Evolutionary conservation across 1,140 invertebrate species (phyloP).

Genomic region (Heliothis virescens): DNA sequence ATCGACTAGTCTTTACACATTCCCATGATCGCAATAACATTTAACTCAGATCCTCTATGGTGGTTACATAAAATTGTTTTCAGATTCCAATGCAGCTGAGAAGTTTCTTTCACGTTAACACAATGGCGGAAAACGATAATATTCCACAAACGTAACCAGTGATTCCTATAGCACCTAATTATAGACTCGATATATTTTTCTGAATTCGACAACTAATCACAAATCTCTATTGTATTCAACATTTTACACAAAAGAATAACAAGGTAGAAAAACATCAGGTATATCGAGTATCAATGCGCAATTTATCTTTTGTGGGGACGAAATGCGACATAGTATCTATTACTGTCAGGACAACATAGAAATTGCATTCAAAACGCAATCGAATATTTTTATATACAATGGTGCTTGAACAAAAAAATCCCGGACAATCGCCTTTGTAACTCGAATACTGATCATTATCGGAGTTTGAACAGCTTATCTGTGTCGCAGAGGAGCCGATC

Average conservation of each 20-base stretch:
- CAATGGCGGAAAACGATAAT: slow-evolving; percentile 23
- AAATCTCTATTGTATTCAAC: slow-evolving; percentile 68
- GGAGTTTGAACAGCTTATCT: slow-evolving; percentile 74
- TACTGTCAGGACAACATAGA: slow-evolving; percentile 69
- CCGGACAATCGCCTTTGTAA: slow-evolving; percentile 77
- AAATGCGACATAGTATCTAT: slow-evolving; percentile 75
- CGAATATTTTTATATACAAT: slow-evolving; percentile 74
- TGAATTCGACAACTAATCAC: slow-evolving; percentile 62
- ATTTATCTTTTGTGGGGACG: slow-evolving; percentile 77
- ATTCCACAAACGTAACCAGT: slow-evolving; percentile 9
- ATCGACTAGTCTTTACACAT: neutral
- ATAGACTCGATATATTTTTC: slow-evolving; percentile 44
- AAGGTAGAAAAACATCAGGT: slow-evolving; percentile 77
- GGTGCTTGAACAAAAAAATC: slow-evolving; percentile 67
- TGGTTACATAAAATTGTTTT: slow-evolving; percentile 4
- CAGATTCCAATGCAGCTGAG: slow-evolving; percentile 10
- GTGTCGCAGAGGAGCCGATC: slow-evolving; percentile 71
- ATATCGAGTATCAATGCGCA: slow-evolving; percentile 81
- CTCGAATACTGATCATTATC: slow-evolving; percentile 84
- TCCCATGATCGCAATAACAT: neutral
- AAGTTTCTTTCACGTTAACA: neutral
- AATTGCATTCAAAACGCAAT: slow-evolving; percentile 81
- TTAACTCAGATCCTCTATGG: neutral
- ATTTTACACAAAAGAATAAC: slow-evolving; percentile 64
- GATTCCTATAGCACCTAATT: slow-evolving; percentile 40